Evolutionary conservation across 2,888 invertebrate species (phyloP), one percentile per base, ranked within the genome.

Genomic region (Tachina lurida): DNA sequence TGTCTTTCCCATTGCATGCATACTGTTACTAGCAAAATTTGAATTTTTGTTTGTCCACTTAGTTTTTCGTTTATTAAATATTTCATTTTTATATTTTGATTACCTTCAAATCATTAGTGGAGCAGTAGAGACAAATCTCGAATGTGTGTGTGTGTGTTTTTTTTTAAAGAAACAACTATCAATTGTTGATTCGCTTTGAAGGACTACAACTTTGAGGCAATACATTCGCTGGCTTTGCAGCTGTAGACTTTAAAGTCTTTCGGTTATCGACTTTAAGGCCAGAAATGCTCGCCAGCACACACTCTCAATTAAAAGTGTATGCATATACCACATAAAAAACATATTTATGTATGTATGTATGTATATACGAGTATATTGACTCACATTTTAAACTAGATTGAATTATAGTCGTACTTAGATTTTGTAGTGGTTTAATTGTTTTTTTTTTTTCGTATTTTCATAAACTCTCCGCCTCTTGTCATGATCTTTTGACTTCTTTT

Each of bases 161-260:
- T 31, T 31, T 31, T 31, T 70, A 49, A 71, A 73, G 78, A 85
- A 82, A 74, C 79, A 81, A 83, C 83, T 82, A 84, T 84, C 70
- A 84, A 63, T 79, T 83, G 71, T 70, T 39, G 65, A 73, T 65
- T 73, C 39, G 54, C 39, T 80, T 75, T 86, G 86, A 86, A 86
- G 86, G 86, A 86, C 84, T 84, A 84, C 86, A 73, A 80, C 84
- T 86, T 76, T 84, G 63, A 41, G 62, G 22, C 52, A 75, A 54
- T 58, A 75, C 78, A 83, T 76, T 80, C 86, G 86, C 56, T 80
- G 31, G 31, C 31, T 31, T 22, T 67, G 78, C 76, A 84, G 77
- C 71, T 73, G 75, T 52, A 60, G 45, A 79, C 71, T 82, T 52
- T 62, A 49, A 1, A 71, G 73, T 78, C 67, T 74, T 76, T 78